A percentile compares a stretch with the other conserved stretches of the same genome.
Evolutionary conservation across 2,888 invertebrate species (phyloP).

Genomic region (Meliscaeva auricollis): DNA sequence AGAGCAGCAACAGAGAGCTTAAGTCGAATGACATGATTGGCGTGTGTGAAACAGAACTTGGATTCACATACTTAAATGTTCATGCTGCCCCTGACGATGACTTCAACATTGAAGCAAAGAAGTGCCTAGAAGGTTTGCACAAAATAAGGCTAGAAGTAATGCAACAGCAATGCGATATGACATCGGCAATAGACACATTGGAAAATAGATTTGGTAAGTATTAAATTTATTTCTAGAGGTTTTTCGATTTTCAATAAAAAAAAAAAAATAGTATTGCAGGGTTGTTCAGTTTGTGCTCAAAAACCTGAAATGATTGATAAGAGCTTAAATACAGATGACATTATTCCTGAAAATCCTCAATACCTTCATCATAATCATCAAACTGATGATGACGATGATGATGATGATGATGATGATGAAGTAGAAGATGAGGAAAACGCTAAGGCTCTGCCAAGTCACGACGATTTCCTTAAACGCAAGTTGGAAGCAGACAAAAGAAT

Average conservation of each 20-base stretch:
- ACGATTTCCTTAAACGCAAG: conserved; percentile 82
- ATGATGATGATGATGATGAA: background rate
- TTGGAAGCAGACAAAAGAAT: conserved; percentile 80
- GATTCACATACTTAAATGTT: conserved; percentile 81
- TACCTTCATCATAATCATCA: conserved; percentile 21
- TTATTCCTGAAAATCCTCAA: conserved; percentile 77
- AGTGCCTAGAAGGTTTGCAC: conserved; percentile 87
- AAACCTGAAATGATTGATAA: conserved; percentile 84
- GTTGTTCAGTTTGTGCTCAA: conserved; percentile 81
- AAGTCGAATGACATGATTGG: conserved; percentile 52
- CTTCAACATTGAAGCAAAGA: conserved; percentile 87
- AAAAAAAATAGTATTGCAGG: conserved; percentile 78
- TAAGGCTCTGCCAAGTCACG: conserved; percentile 77
- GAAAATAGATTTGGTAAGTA: conserved; percentile 83
- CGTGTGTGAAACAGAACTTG: conserved; percentile 78
- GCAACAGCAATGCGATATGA: conserved; percentile 87
- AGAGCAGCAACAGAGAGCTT: conserved; percentile 49
- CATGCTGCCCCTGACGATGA: conserved; percentile 85
- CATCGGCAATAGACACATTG: conserved; percentile 82
- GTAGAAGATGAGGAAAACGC: conserved; percentile 14
- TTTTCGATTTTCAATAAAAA: background rate
- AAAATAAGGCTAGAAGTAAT: conserved; percentile 87
- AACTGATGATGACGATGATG: conserved; percentile 13
- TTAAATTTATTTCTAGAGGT: background rate
- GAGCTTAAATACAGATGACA: conserved; percentile 82